phyloP scores from a whole-genome alignment of 2,113 vertebrate genomes.

The Lamprotornis superbus region DNA sequence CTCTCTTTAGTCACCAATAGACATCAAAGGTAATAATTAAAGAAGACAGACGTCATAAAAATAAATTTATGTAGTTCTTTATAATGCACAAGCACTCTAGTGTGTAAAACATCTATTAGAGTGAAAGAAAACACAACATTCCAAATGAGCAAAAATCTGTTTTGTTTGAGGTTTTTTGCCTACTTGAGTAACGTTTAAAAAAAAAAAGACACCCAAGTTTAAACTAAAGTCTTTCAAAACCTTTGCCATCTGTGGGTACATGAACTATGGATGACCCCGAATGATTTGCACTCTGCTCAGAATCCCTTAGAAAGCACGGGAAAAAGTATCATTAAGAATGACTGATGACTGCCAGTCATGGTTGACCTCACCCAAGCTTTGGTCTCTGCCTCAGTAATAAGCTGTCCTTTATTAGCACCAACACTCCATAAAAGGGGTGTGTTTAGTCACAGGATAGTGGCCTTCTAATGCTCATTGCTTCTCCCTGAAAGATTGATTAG shows the following conservation, averaged over 20 bases:
- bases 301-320: constrained; percentile 82
- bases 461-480: constrained; percentile 85
- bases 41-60: constrained; percentile 85
- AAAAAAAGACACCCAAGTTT: constrained; percentile 77
- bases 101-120: constrained; percentile 78
- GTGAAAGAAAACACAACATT: constrained; percentile 74
- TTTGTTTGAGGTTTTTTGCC: constrained; percentile 71
- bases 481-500: constrained; percentile 83
- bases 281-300: constrained; percentile 89
- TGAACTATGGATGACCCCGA: constrained; percentile 92
- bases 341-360: constrained; percentile 93
- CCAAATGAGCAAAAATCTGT: constrained; percentile 56
- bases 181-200: constrained; percentile 52
- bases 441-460: constrained; percentile 87
- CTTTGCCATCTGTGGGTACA: constrained; percentile 92
- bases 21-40: constrained; percentile 91
- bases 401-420: constrained; percentile 87
- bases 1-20: constrained; percentile 87
- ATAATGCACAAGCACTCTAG: constrained; percentile 75
- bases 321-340: constrained; percentile 93
- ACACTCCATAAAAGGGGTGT: constrained; percentile 90
- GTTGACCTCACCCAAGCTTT: constrained; percentile 87
- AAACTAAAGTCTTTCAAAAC: constrained; percentile 84
- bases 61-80: constrained; percentile 83
- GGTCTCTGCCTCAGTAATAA: constrained; percentile 90